A percentile compares a stretch with the other conserved stretches of the same genome.
phyloP scores from a whole-genome alignment of 2,797 vertebrate species.

The Rhyacichthys aspro region DNA sequence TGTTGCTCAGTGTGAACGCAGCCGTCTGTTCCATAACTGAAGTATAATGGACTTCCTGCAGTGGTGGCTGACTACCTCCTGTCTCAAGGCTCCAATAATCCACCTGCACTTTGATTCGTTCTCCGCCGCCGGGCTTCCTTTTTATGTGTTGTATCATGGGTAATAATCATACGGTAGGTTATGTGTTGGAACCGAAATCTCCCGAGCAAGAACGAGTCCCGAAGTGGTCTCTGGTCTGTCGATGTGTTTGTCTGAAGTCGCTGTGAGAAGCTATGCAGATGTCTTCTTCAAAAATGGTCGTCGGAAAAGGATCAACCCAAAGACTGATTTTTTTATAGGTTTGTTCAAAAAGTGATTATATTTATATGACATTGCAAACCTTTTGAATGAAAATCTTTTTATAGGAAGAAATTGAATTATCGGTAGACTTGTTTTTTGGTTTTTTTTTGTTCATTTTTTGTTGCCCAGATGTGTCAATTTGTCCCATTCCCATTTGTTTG shows the following conservation, averaged over 20 bases:
- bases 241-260: conserved; percentile 43
- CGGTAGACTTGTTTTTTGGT: conserved; percentile 51
- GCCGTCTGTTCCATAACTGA: not conserved
- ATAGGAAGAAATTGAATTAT: conserved; percentile 54
- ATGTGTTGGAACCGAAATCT: conserved; percentile 30
- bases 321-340: conserved; percentile 79
- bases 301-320: conserved; percentile 82
- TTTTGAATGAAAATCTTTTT: conserved; percentile 78
- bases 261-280: conserved; percentile 83
- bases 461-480: conserved; percentile 16
- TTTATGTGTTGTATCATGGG: conserved; percentile 21
- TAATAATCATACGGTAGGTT: conserved; percentile 28
- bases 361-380: conserved; percentile 77
- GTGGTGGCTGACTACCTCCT: conserved; percentile 64
- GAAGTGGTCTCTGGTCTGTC: conserved; percentile 18
- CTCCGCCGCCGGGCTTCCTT: conserved; percentile 68
- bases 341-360: conserved; percentile 76
- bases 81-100: conserved; percentile 62
- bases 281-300: conserved; percentile 74
- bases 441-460: conserved; percentile 12
- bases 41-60: conserved; percentile 8
- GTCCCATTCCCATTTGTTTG: not conserved
- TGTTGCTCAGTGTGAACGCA: not conserved
- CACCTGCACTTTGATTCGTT: conserved; percentile 63
- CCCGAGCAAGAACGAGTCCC: conserved; percentile 21